Conservation (phyloP, 2,113 vertebrate genomes). For the Scomber colias region DNA sequence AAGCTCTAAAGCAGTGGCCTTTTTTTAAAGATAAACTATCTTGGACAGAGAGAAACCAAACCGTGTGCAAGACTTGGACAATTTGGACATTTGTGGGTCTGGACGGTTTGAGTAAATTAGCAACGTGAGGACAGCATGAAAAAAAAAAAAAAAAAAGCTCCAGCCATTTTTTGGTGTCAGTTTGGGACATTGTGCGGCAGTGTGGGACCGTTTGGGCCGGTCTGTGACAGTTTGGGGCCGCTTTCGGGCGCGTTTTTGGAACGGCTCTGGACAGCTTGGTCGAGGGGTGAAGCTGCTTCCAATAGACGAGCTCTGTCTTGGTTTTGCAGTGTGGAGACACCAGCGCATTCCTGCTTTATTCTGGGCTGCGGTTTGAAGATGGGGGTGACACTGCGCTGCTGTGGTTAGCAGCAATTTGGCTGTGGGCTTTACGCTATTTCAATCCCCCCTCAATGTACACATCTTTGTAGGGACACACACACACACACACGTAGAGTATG, state of each 20-base stretch:
- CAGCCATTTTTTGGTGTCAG: slow-evolving; percentile 20
- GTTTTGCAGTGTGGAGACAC: slow-evolving; percentile 62
- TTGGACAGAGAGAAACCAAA: background rate
- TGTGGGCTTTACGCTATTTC: slow-evolving; percentile 75
- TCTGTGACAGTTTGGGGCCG: slow-evolving; percentile 35
- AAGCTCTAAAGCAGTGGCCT: background rate
- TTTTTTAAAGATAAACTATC: background rate
- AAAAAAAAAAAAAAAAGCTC: background rate
- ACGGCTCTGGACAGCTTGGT: slow-evolving; percentile 40
- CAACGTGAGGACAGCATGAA: slow-evolving; percentile 36
- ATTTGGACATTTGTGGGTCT: slow-evolving; percentile 11
- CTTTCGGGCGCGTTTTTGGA: slow-evolving; percentile 39
- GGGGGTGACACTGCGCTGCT: slow-evolving; percentile 74
- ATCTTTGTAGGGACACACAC: slow-evolving; percentile 25
- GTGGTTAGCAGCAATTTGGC: slow-evolving; percentile 71
- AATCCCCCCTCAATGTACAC: slow-evolving; percentile 49
- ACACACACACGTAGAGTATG: background rate
- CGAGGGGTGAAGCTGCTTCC: slow-evolving; percentile 58
- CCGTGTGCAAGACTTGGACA: background rate
- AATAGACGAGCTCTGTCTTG: slow-evolving; percentile 48
- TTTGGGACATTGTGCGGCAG: slow-evolving; percentile 10
- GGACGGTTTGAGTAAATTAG: slow-evolving; percentile 6
- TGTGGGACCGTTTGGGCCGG: slow-evolving; percentile 5
- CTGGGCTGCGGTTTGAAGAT: slow-evolving; percentile 74
- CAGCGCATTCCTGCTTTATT: slow-evolving; percentile 80